Percentiles rank a stretch among this genome's conserved stretches.
phyloP scores from a whole-genome alignment of 2,113 vertebrate genomes.

The Gyps fulvus region DNA sequence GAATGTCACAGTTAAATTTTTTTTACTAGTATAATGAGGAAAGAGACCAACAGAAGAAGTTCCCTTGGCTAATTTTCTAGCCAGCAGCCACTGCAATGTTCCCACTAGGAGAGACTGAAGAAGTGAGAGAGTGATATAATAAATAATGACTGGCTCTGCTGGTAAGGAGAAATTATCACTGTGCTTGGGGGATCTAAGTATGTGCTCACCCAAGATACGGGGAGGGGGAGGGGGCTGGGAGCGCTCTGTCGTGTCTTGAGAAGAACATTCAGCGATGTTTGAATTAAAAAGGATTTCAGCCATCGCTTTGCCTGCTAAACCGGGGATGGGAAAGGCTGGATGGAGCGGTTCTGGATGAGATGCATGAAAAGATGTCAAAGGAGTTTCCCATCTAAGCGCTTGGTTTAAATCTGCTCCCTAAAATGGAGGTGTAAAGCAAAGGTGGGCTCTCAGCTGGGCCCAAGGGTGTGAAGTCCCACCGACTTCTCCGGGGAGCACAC shows the following conservation, averaged over 20 bases:
- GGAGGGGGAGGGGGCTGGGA: neutral
- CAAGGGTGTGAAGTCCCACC: neutral
- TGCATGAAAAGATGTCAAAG: neutral
- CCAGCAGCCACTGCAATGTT: constrained; percentile 70
- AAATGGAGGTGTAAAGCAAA: neutral
- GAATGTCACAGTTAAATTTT: constrained; percentile 75
- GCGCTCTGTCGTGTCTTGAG: neutral
- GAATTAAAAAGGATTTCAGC: constrained; percentile 49
- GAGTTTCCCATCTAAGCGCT: neutral
- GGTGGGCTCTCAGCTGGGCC: neutral
- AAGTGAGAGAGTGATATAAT: constrained; percentile 73
- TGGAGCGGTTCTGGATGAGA: neutral
- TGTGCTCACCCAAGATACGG: constrained; percentile 35
- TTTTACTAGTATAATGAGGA: constrained; percentile 79
- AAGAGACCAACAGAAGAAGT: constrained; percentile 73
- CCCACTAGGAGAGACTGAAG: constrained; percentile 72
- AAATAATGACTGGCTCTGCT: constrained; percentile 75
- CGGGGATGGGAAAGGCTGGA: neutral
- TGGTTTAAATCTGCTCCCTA: neutral
- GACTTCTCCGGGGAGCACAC: fast-evolving
- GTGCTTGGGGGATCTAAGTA: constrained; percentile 71
- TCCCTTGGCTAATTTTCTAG: constrained; percentile 80
- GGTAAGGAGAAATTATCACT: constrained; percentile 75
- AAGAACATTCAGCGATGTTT: neutral
- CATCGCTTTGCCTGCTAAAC: constrained; percentile 8